These are phyloP conservation scores for Malurus alboscapulatus DNA, from an alignment of 2,113 vertebrate species.

Conservation along the genomic window DNA sequence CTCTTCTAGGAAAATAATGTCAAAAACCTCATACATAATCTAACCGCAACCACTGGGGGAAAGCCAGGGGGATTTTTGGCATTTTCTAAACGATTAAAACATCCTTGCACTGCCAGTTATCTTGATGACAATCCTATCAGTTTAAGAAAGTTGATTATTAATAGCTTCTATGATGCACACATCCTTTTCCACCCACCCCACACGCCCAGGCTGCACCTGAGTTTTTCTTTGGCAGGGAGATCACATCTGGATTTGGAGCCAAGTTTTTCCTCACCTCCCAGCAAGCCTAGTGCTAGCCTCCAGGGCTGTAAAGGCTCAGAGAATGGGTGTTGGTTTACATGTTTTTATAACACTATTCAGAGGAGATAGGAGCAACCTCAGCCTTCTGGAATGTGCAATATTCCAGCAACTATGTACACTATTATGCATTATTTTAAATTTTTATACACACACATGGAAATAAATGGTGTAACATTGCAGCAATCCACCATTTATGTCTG, in stretches of 20 bases:
- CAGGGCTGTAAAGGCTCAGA: not conserved
- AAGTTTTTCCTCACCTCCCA: not conserved
- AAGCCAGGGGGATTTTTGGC: constrained; percentile 9
- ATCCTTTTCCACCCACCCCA: not conserved
- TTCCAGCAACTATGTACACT: not conserved
- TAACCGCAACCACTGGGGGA: constrained; percentile 12
- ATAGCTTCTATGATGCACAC: not conserved
- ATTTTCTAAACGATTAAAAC: not conserved
- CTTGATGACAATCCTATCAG: not conserved
- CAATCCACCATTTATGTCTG: rapidly evolving
- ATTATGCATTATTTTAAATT: not conserved
- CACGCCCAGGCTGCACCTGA: rapidly evolving
- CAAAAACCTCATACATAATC: not conserved
- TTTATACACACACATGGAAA: not conserved
- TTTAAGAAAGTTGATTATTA: constrained; percentile 12
- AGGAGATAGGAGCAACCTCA: not conserved
- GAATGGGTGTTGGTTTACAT: not conserved
- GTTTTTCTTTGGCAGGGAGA: not conserved
- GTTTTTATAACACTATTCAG: not conserved
- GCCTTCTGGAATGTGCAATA: not conserved
- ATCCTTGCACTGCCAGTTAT: not conserved
- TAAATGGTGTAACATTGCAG: not conserved
- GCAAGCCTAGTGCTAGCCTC: not conserved
- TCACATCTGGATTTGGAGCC: not conserved
- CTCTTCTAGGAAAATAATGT: constrained; percentile 14